phyloP scores from a whole-genome alignment of 2,888 invertebrate genomes.

The Drosophila paranaensis region DNA sequence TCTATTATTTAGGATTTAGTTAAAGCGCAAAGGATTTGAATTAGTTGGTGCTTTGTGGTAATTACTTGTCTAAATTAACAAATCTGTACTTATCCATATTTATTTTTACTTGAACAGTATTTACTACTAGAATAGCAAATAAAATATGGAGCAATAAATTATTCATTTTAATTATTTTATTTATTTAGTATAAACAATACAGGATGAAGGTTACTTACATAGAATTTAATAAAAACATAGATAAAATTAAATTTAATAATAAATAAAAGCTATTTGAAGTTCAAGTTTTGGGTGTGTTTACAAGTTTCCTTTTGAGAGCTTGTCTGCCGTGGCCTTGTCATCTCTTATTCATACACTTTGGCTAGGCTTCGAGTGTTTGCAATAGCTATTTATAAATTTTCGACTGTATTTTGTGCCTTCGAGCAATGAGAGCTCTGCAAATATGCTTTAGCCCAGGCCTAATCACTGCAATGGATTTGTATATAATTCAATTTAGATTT shows the following conservation, averaged over 20 bases:
- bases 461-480: slow-evolving; percentile 18
- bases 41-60: background rate
- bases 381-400: slow-evolving; percentile 8
- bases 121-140: too few relatives aligned
- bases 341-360: background rate
- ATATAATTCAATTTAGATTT: slow-evolving; percentile 48
- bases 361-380: background rate
- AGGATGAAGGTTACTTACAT: too few relatives aligned
- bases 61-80: background rate
- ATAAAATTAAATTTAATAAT: background rate
- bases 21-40: background rate
- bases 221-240: too few relatives aligned
- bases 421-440: slow-evolving; percentile 14
- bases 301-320: background rate
- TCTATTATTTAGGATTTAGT: background rate
- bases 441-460: slow-evolving; percentile 15
- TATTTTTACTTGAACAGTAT: too few relatives aligned
- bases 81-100: too few relatives aligned
- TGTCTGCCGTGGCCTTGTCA: background rate
- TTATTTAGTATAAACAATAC: too few relatives aligned
- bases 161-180: too few relatives aligned
- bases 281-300: background rate
- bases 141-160: too few relatives aligned
- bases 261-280: background rate
- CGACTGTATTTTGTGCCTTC: background rate